These are phyloP conservation scores for Pseudochromis fuscus DNA, from an alignment of 2,797 vertebrate genomes.

Conservation along the genomic window DNA sequence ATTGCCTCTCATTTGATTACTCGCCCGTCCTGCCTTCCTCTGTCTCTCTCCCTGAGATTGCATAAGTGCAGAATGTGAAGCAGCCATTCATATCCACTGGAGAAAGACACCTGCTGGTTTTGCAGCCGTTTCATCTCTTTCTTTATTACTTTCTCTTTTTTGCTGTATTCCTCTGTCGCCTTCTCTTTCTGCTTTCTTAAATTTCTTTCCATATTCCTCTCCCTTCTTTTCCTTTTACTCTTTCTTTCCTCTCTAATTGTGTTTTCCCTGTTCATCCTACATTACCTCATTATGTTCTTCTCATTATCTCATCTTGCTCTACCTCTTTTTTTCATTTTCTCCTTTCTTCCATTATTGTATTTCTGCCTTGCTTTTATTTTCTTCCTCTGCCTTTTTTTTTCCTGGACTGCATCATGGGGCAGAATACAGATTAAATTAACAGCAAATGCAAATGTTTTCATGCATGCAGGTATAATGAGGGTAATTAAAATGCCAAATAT, in stretches of 20 bases:
- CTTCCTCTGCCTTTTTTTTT: slow-evolving; percentile 29
- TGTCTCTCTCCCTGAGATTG: slow-evolving; percentile 49
- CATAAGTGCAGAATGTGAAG: slow-evolving; percentile 73
- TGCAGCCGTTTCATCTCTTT: slow-evolving; percentile 63
- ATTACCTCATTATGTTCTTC: slow-evolving; percentile 23
- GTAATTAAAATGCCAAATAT: slow-evolving; percentile 59
- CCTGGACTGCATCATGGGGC: slow-evolving; percentile 36
- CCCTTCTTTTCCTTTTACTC: slow-evolving; percentile 23
- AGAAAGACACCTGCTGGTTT: slow-evolving; percentile 74
- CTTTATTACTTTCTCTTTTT: slow-evolving; percentile 33
- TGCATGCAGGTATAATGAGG: slow-evolving; percentile 46
- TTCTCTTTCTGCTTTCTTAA: slow-evolving; percentile 29
- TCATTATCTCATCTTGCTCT: slow-evolving; percentile 33
- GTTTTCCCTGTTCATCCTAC: slow-evolving; percentile 1
- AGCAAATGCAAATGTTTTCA: slow-evolving; percentile 49
- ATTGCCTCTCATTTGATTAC: slow-evolving; percentile 82
- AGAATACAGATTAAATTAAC: slow-evolving; percentile 65
- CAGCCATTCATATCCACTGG: slow-evolving; percentile 66
- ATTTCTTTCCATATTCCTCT: slow-evolving; percentile 5
- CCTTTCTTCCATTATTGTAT: slow-evolving; percentile 45
- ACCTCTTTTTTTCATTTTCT: slow-evolving; percentile 23
- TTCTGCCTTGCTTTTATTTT: slow-evolving; percentile 43
- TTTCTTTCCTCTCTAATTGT: slow-evolving; percentile 5
- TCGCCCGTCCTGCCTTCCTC: slow-evolving; percentile 49
- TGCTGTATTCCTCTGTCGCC: slow-evolving; percentile 13